phyloP scores from a whole-genome alignment of 2,888 invertebrate species.

The Elysia crispata region DNA sequence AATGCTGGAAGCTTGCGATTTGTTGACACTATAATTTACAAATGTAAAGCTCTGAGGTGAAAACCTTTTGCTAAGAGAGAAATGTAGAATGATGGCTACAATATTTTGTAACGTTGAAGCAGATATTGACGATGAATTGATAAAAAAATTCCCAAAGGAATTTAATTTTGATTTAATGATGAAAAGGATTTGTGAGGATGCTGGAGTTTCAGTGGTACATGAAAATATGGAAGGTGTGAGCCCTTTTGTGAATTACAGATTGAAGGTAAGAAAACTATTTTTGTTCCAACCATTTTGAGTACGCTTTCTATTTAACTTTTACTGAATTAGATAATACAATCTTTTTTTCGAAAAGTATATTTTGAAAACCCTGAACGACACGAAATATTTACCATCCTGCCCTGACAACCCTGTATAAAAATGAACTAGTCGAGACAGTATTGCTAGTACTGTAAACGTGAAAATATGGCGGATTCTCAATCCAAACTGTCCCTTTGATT shows the following conservation, averaged over 20 bases:
- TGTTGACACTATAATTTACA: slow-evolving; percentile 42
- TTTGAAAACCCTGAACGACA: neutral
- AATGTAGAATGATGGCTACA: slow-evolving; percentile 29
- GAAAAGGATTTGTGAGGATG: slow-evolving; percentile 57
- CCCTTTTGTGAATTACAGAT: slow-evolving; percentile 15
- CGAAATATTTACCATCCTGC: neutral
- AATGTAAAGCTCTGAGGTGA: neutral
- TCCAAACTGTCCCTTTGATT: too few species aligned
- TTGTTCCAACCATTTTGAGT: too few species aligned
- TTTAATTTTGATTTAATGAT: slow-evolving; percentile 60
- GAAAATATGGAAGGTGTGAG: slow-evolving; percentile 5
- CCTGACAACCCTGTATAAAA: neutral
- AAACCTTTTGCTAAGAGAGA: neutral
- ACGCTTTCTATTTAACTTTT: too few species aligned
- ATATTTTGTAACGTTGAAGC: slow-evolving; percentile 58
- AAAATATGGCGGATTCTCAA: slow-evolving; percentile 5
- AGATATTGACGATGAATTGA: slow-evolving; percentile 56
- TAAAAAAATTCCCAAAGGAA: slow-evolving; percentile 56
- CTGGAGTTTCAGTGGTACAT: slow-evolving; percentile 52
- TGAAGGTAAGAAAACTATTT: slow-evolving; percentile 31
- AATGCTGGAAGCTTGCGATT: slow-evolving; percentile 49
- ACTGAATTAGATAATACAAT: neutral
- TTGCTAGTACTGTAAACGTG: slow-evolving; percentile 46
- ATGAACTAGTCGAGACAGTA: slow-evolving; percentile 5
- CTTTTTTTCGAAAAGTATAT: neutral